These are phyloP conservation scores for Zapornia atra DNA, from an alignment of 2,113 vertebrate species.

Conservation along the genomic window DNA sequence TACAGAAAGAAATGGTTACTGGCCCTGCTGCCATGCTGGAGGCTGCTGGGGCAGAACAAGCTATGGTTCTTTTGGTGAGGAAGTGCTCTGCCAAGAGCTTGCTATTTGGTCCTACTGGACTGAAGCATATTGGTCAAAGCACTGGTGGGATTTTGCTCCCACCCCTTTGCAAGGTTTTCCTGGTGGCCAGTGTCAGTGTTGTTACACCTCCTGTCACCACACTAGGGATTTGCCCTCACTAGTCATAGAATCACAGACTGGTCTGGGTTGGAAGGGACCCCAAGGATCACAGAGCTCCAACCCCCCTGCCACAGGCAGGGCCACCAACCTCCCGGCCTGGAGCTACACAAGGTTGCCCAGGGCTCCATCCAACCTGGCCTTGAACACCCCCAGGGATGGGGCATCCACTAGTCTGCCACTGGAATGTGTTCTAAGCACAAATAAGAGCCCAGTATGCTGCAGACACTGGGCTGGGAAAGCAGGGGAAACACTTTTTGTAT, in stretches of 20 bases:
- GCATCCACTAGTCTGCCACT: not conserved
- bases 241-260: too few relatives aligned
- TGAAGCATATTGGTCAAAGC: not conserved
- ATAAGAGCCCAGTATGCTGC: not conserved
- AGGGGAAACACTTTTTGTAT: not conserved
- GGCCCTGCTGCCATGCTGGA: not conserved
- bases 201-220: not conserved
- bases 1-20: not conserved
- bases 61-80: not conserved
- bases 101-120: not conserved
- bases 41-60: not conserved
- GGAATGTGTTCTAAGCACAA: not conserved
- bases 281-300: too few relatives aligned
- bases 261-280: too few relatives aligned
- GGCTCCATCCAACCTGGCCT: too few relatives aligned
- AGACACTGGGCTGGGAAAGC: constrained; percentile 5
- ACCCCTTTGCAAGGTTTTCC: not conserved
- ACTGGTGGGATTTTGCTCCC: not conserved
- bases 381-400: too few relatives aligned
- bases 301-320: too few relatives aligned
- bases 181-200: not conserved
- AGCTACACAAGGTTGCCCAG: too few relatives aligned
- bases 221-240: not conserved
- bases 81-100: not conserved
- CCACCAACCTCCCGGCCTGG: too few relatives aligned